Evolutionary conservation across 2,888 invertebrate genomes (phyloP).

Genomic region (Yponomeuta evonymella): DNA sequence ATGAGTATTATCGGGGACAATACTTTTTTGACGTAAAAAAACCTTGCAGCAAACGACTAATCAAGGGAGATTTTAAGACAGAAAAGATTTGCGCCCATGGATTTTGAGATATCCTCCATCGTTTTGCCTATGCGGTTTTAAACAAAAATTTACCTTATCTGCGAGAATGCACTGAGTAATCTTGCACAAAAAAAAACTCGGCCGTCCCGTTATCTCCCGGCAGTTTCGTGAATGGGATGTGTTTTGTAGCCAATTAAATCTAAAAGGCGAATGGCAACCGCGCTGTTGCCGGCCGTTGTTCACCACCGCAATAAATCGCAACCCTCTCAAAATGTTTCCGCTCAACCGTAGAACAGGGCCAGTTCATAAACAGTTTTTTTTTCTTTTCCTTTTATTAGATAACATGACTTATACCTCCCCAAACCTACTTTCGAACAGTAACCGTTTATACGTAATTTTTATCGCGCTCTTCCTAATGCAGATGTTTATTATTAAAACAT

Average conservation of each 20-base stretch:
- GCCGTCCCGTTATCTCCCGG: conserved; percentile 47
- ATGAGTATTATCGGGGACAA: conserved; percentile 15
- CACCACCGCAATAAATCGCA: conserved; percentile 65
- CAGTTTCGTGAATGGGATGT: conserved; percentile 59
- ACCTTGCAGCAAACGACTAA: background rate
- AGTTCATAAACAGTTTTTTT: conserved; percentile 8
- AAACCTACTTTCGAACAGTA: background rate
- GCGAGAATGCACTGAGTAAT: conserved; percentile 21
- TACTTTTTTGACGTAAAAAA: conserved; percentile 16
- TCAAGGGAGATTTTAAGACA: background rate
- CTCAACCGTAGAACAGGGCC: conserved; percentile 25
- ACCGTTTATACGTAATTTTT: background rate
- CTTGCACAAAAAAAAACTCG: conserved; percentile 28
- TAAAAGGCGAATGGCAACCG: conserved; percentile 52
- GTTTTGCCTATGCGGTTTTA: background rate
- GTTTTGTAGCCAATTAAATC: conserved; percentile 73
- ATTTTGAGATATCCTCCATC: background rate
- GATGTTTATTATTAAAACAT: background rate
- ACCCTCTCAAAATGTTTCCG: conserved; percentile 67
- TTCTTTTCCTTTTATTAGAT: conserved; percentile 7
- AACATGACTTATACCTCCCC: conserved; percentile 15
- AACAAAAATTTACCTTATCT: conserved; percentile 8
- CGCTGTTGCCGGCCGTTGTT: conserved; percentile 20
- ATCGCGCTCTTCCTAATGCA: background rate
- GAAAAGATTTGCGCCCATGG: background rate